Evolutionary conservation across 2,888 invertebrate genomes (phyloP).

Genomic region (Dendrolimus houi): DNA sequence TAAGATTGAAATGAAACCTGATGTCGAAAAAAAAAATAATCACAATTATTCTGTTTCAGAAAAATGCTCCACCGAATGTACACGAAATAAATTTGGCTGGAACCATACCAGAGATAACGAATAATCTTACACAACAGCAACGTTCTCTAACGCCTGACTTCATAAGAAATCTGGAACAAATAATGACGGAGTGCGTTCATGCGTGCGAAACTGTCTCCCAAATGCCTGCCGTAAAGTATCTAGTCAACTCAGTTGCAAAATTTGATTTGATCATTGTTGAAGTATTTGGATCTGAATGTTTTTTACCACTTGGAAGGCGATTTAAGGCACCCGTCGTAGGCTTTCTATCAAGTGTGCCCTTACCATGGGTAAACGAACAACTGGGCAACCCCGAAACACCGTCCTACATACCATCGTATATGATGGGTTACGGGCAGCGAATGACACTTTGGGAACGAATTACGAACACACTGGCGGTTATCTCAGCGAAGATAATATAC

Average conservation of each 20-base stretch:
- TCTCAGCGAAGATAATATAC: slow-evolving; percentile 55
- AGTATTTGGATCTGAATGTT: slow-evolving; percentile 76
- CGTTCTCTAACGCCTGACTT: slow-evolving; percentile 52
- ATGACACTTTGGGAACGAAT: slow-evolving; percentile 70
- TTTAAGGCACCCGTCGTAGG: slow-evolving; percentile 73
- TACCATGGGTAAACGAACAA: slow-evolving; percentile 75
- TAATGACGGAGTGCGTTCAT: slow-evolving; percentile 61
- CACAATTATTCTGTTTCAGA: slow-evolving; percentile 38
- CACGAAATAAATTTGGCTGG: slow-evolving; percentile 66
- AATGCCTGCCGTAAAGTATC: slow-evolving; percentile 46
- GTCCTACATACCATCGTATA: slow-evolving; percentile 74
- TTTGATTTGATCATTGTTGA: slow-evolving; percentile 65
- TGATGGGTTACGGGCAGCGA: slow-evolving; percentile 62
- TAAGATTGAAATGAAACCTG: no score
- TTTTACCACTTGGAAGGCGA: slow-evolving; percentile 70
- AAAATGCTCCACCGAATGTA: slow-evolving; percentile 53
- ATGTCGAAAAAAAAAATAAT: no score
- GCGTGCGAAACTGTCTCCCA: slow-evolving; percentile 60
- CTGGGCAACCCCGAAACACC: slow-evolving; percentile 76
- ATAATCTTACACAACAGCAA: slow-evolving; percentile 52
- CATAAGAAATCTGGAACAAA: slow-evolving; percentile 55
- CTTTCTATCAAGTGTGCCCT: slow-evolving; percentile 65
- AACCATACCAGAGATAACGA: slow-evolving; percentile 61
- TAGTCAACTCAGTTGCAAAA: slow-evolving; percentile 46
- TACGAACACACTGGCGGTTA: slow-evolving; percentile 54